phyloP scores from a whole-genome alignment of 2,113 vertebrate species.

The Bothrops jararaca region DNA sequence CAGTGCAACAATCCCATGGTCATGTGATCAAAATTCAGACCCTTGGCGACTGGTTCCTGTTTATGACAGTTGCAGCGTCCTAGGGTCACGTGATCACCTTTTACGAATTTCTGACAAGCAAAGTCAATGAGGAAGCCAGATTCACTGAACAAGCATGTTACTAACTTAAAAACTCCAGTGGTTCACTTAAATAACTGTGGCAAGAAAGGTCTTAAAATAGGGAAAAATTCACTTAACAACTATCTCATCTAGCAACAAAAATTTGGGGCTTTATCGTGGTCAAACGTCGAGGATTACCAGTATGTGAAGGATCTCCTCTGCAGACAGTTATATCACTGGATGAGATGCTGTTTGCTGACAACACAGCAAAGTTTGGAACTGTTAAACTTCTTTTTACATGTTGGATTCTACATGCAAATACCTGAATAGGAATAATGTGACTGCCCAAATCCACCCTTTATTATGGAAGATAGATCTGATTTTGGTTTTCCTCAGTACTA shows the following conservation, averaged over 20 bases:
- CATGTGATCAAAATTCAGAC: not conserved
- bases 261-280: not conserved
- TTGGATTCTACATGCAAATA: not conserved
- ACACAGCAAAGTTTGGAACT: not conserved
- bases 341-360: not conserved
- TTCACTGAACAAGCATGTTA: not conserved
- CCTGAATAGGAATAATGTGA: not conserved
- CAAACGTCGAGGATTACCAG: not conserved
- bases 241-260: not conserved
- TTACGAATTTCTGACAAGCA: not conserved
- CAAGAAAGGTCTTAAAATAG: not conserved
- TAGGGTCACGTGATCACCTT: too few species aligned
- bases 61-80: not conserved
- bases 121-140: not conserved
- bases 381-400: not conserved
- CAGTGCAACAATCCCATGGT: not conserved
- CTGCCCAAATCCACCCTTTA: not conserved
- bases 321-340: not conserved
- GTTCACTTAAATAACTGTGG: not conserved
- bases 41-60: not conserved
- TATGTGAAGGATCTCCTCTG: not conserved
- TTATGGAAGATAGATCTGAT: not conserved
- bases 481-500: not conserved
- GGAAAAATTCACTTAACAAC: not conserved
- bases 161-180: not conserved